Base-by-base conservation (phyloP, 2,797 vertebrate species). In the Tympanoctomys barrerae region DNA sequence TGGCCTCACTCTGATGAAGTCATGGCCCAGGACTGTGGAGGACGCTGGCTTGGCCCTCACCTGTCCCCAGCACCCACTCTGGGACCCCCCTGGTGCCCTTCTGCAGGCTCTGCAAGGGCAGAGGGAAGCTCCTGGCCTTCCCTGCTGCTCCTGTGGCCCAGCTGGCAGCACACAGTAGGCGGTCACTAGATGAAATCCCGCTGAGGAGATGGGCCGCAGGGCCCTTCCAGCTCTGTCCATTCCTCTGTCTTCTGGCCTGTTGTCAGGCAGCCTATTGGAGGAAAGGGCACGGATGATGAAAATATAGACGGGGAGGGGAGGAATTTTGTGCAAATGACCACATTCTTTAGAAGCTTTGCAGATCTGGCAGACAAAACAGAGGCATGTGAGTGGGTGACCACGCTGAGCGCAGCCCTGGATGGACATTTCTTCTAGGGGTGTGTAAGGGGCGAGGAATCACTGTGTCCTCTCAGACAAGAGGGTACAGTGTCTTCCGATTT, bases 271-370 rank as follows among this genome's bases (percentile, higher is more conserved):
- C 96, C 95, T 95, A 84, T 89, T 39, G 64, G 90, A 88, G 70
- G 73, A 97, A 97, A 97, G 97, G 97, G 82, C 96, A 96, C 0
- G 6, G 88, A 95, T 96, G 96, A 96, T 97, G 96, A 79, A 95
- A 92, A 90, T 9, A 31, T 11, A 71, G 80, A 81, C 22, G 77
- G 90, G 82, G 54, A 16, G 80, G 90, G 49, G 49, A 96, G 94
- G 95, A 97, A 95, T 97, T 95, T 78, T 94, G 95, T 22, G 24
- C 96, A 96, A 95, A 97, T 77, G 94, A 77, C 96, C 90, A 94
- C 96, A 96, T 97, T 97, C 97, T 92, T 97, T 80, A 62, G 95
- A 86, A 83, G 97, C 82, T 88, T 96, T 73, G 95, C 88, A 79
- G 94, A 92, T 95, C 95, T 80, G n/a, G 97, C 94, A 96, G 95